Evolutionary conservation across 2,797 vertebrate species (phyloP), one percentile per base, ranked within the genome.

Genomic region (Graptemys geographica): DNA sequence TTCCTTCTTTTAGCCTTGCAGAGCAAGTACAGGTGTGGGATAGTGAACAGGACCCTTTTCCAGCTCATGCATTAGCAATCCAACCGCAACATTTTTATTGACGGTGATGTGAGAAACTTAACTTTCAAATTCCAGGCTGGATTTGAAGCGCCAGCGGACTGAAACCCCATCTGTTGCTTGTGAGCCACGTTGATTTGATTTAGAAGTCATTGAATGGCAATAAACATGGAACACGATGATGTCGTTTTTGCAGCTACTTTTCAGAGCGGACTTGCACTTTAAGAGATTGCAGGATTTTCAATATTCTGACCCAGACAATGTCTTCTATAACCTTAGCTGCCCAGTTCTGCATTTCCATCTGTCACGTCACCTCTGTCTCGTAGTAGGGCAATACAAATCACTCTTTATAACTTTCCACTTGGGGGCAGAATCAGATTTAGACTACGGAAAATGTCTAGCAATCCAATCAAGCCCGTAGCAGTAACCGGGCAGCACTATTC

Each of bases 151-250:
- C 53, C 18, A 65, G 21, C 41, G 4, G 27, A 76, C 23, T 21
- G 28, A 76, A 76, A 25, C 41, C 11, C 44, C 41, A 15, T 47
- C 25, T 1, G 49, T 28, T 5, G 74, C 62, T 55, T 83, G n/a
- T 27, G 81, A 90, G 86, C 0, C 1, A 47, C 8, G 18, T 33
- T 37, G 86, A 44, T 2, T 87, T 19, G 65, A 89, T 79, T 81
- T 59, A 25, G 21, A 11, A 69, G 65, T 78, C 59, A 19, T 4
- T 0, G 53, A 74, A 79, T 0, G 8, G 87, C 27, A 69, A 79
- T 21, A 83, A 88, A 69, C 0, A 37, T 19, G 76, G n/a, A 4
- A 5, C 0, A 33, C 11, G 2, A 18, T 0, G 1, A 1, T 12
- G 62, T 62, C 1, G 21, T 81, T 88, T 89, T 81, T 59, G 41